Evolutionary conservation across 2,797 vertebrate genomes (phyloP), one percentile per base, ranked within the genome.

Genomic region (Atherinosoma microstoma): DNA sequence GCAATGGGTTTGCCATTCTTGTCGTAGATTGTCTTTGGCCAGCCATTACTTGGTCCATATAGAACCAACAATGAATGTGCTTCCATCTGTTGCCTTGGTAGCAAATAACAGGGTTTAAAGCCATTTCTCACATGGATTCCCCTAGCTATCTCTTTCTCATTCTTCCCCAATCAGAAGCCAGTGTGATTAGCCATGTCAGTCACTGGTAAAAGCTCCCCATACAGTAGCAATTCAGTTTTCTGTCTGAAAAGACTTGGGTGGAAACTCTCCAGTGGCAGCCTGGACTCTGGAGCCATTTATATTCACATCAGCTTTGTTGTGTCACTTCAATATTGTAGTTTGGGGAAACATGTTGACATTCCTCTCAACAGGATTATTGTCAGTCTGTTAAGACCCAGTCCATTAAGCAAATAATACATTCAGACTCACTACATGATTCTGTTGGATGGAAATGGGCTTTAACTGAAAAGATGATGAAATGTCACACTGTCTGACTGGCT

Each of bases 61-160:
- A 80, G 75, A 79, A 67, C 64, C 73, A 83, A 83, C 84, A 87
- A 85, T 85, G 88, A 87, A 80, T 83, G 74, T 77, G 64, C 84
- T 85, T 83, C 85, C 74, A 87, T 93, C 88, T 90, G 94, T 94
- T 93, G 87, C 93, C 93, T 89, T 90, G 92, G 92, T 88, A 93
- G 91, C 92, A 94, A 95, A 95, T 95, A 88, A 93, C 85, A 93
- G 92, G 88, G 80, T 92, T 90, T 86, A 85, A 82, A 83, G 79
- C 57, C 42, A 88, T 91, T 88, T 89, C 76, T 93, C 87, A 91
- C 78, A 88, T 84, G 86, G 89, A 85, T 89, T 91, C 90, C 75
- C 82, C 84, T 89, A 85, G 89, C 75, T 78, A 70, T 85, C 73
- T 89, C 81, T 79, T 84, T 81, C 84, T 85, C 83, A 80, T 91